Evolutionary conservation across 1,140 invertebrate species (phyloP).

Genomic region (Cotesia glomerata): DNA sequence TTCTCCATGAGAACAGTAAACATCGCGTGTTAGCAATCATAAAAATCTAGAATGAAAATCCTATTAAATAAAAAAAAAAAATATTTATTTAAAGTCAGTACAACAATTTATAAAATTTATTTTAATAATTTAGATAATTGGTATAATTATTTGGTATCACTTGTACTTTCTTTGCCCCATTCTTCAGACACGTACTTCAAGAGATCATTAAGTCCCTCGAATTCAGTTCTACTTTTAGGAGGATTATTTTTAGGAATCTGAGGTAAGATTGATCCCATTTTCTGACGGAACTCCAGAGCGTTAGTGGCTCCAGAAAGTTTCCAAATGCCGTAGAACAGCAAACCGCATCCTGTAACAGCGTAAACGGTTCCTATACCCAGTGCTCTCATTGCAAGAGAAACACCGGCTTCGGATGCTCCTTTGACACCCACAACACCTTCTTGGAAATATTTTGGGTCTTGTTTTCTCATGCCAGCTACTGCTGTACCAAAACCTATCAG

Average conservation of each 20-base stretch:
- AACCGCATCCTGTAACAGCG: slow-evolving; percentile 80
- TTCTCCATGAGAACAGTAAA: too few species aligned
- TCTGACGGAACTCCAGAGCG: slow-evolving; percentile 76
- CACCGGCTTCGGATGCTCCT: slow-evolving; percentile 77
- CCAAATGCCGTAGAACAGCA: slow-evolving; percentile 85
- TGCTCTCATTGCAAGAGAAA: slow-evolving; percentile 79
- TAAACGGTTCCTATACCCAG: slow-evolving; percentile 87
- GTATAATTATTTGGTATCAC: slow-evolving; percentile 7
- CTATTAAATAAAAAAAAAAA: not conserved
- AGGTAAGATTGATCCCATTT: slow-evolving; percentile 76
- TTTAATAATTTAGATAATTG: not conserved
- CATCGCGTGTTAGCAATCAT: too few species aligned
- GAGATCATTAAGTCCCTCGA: slow-evolving; percentile 81
- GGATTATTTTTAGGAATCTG: slow-evolving; percentile 80
- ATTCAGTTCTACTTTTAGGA: slow-evolving; percentile 84
- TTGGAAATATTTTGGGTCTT: slow-evolving; percentile 79
- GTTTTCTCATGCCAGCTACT: slow-evolving; percentile 77
- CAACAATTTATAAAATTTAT: not conserved
- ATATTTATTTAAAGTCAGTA: not conserved
- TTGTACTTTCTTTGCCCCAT: slow-evolving; percentile 55
- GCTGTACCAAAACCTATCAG: slow-evolving; percentile 82
- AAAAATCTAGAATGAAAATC: not conserved
- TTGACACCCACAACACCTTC: slow-evolving; percentile 73
- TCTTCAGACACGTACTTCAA: slow-evolving; percentile 75
- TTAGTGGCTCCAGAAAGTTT: slow-evolving; percentile 85